phyloP scores from a whole-genome alignment of 2,888 invertebrate genomes.

The Trichacis sp. region DNA sequence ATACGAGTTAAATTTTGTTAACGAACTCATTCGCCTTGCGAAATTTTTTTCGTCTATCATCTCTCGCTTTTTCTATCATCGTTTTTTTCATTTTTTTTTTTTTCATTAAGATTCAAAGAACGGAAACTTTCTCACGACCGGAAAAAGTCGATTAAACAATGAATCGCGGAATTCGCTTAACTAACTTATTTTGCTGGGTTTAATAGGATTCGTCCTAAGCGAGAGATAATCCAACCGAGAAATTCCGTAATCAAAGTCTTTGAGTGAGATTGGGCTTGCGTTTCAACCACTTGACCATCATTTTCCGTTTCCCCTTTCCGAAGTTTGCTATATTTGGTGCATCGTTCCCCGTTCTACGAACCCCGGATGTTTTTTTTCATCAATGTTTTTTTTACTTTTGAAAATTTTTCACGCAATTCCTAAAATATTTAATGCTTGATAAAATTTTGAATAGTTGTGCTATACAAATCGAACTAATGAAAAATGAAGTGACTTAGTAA shows the following conservation, averaged over 20 bases:
- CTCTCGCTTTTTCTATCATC: too few species aligned
- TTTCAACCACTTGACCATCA: conserved; percentile 15
- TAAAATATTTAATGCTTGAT: too few species aligned
- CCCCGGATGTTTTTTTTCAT: too few species aligned
- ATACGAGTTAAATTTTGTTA: not conserved
- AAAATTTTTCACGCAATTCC: too few species aligned
- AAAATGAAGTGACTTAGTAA: too few species aligned
- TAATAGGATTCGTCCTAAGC: conserved; percentile 8
- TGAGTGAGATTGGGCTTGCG: conserved; percentile 6
- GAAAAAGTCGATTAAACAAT: conserved; percentile 12
- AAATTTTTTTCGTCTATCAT: too few species aligned
- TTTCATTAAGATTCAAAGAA: not conserved
- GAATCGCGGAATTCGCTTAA: conserved; percentile 12
- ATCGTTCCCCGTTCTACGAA: conserved; percentile 15
- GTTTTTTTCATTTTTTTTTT: too few species aligned
- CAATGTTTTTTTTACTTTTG: too few species aligned
- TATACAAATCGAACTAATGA: too few species aligned
- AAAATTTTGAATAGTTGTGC: too few species aligned
- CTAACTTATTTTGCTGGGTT: conserved; percentile 17
- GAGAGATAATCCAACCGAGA: conserved; percentile 17
- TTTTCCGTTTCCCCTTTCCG: conserved; percentile 1
- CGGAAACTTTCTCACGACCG: not conserved
- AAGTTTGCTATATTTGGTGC: conserved; percentile 12
- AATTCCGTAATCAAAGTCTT: conserved; percentile 21
- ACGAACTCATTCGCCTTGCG: not conserved